phyloP scores from a whole-genome alignment of 35 echinoderm and acorn worm species.

The Patiria miniata region DNA sequence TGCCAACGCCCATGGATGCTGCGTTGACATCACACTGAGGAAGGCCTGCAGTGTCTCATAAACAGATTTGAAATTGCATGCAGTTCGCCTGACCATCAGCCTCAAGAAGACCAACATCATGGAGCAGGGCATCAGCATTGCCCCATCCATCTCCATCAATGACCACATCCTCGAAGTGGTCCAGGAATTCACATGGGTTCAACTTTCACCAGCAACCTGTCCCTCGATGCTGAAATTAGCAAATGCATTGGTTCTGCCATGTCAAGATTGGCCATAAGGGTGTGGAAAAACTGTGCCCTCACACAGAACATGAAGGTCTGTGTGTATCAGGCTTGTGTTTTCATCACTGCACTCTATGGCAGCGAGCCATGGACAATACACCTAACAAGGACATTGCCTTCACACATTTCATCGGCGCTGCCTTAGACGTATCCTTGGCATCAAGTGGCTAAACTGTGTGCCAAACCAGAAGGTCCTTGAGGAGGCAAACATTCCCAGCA shows the following conservation, averaged over 20 bases:
- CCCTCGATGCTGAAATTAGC: conserved; percentile 39
- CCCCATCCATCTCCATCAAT: conserved; percentile 31
- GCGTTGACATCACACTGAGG: conserved; percentile 28
- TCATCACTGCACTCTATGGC: conserved; percentile 17
- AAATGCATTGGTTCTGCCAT: conserved; percentile 21
- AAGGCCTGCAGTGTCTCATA: conserved; percentile 37
- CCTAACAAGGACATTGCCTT: background rate
- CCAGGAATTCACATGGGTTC: conserved; percentile 38
- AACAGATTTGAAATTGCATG: conserved; percentile 34
- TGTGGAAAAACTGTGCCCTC: conserved; percentile 42
- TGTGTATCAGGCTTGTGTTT: background rate
- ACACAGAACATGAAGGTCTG: background rate
- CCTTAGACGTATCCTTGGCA: no score
- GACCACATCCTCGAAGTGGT: background rate
- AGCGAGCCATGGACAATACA: conserved; percentile 15
- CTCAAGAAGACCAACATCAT: conserved; percentile 44
- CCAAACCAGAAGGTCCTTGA: no score
- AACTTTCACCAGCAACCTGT: conserved; percentile 31
- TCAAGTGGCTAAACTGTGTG: no score
- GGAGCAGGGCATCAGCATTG: background rate
- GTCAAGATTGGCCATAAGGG: conserved; percentile 44
- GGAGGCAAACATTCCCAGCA: no score
- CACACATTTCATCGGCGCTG: no score
- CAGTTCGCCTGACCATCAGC: conserved; percentile 59
- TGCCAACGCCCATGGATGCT: conserved; percentile 29